Evolutionary conservation across 1,140 invertebrate species (phyloP), one percentile per base, ranked within the genome.

Genomic region (Pararge aegeria): DNA sequence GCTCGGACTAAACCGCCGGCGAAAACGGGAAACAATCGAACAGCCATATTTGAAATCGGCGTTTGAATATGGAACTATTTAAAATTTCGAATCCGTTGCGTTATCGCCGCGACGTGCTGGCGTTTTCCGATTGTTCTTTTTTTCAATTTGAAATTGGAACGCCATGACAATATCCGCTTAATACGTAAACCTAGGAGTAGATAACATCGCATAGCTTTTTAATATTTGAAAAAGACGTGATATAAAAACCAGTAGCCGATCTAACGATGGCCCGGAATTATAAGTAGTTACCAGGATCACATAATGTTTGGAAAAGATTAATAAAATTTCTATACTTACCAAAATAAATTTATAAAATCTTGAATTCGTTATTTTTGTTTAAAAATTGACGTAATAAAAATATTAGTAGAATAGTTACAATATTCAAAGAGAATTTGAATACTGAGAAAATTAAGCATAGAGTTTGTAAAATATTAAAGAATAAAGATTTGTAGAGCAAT

Each of bases 11-110:
- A 78, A 78, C 64, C 72, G 75, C 75, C 66, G 73, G 80, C 84
- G 80, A 87, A 85, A 84, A 85, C 80, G 82, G 84, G 84, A 87
- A 87, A 87, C 82, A 87, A 86, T 87, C 78, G 82, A 37, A 70
- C 68, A 73, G 75, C 82, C 80, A 87, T 85, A 86, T 86, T 84
- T 85, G 78, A 85, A 85, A 83, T 76, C 74, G 69, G 67, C 70
- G 77, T 87, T 88, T 83, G 82, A 88, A 85, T 84, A 87, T 89
- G 83, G 83, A 83, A 89, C 83, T 87, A 83, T 87, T 88, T 87
- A 86, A 87, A 87, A 87, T 87, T 87, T 89, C 83, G 83, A 87
- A 89, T 89, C 83, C 83, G 83, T 89, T 88, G 77, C 83, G 83
- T 88, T 88, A 87, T 87, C 82, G 85, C 74, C 64, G 70, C 69